A percentile compares a stretch with the other conserved stretches of the same genome.
These are phyloP conservation scores for Brachyptera putata DNA, from an alignment of 2,888 invertebrate species.

Conservation along the genomic window DNA sequence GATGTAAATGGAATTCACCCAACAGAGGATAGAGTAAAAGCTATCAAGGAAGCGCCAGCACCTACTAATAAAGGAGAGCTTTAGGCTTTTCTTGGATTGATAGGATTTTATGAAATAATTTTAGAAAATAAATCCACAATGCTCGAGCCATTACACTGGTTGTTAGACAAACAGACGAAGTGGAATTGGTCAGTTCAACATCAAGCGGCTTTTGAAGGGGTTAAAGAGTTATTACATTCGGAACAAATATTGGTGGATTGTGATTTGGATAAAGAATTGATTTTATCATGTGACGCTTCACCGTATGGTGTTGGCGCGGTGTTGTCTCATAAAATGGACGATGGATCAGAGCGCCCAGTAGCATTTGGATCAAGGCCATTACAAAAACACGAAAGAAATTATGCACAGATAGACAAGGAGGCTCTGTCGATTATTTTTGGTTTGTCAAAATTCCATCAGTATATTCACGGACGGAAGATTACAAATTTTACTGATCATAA, in stretches of 20 bases:
- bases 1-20: conserved; percentile 31
- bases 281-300: conserved; percentile 34
- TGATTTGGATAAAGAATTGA: conserved; percentile 25
- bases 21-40: conserved; percentile 27
- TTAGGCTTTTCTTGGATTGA: conserved; percentile 34
- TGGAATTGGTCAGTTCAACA: conserved; percentile 36
- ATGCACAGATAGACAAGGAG: conserved; percentile 38
- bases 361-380: conserved; percentile 39
- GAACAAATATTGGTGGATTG: conserved; percentile 28
- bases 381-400: conserved; percentile 36
- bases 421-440: conserved; percentile 42
- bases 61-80: conserved; percentile 30
- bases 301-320: conserved; percentile 38
- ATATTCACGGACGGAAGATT: conserved; percentile 27
- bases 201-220: conserved; percentile 35
- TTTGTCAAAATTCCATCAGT: conserved; percentile 42
- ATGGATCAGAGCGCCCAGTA: conserved; percentile 32
- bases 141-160: conserved; percentile 35
- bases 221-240: conserved; percentile 33
- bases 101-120: conserved; percentile 38
- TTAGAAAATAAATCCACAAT: conserved; percentile 34
- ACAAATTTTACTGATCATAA: conserved; percentile 31
- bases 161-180: conserved; percentile 33
- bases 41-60: conserved; percentile 24
- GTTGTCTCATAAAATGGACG: conserved; percentile 36